Percentiles rank a stretch among this genome's conserved stretches.
Evolutionary conservation across 2,113 vertebrate genomes (phyloP).

Genomic region (Phalacrocorax carbo): DNA sequence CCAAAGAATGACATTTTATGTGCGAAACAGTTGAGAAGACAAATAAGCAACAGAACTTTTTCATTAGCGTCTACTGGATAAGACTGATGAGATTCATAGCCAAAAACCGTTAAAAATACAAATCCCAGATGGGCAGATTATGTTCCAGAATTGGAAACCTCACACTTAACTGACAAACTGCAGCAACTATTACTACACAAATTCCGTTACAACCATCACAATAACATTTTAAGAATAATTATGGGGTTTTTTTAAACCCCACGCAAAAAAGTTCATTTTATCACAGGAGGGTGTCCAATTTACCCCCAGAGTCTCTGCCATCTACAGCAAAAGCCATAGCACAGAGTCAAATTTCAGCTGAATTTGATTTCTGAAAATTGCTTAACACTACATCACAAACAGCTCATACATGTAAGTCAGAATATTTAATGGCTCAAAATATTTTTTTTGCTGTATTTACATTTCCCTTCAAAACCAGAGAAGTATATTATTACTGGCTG

Average conservation of each 20-base stretch:
- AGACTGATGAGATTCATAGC: background rate
- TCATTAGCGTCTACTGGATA: background rate
- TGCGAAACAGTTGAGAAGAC: background rate
- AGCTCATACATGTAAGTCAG: background rate
- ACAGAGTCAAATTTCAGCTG: background rate
- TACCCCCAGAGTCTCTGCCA: background rate
- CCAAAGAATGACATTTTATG: constrained; percentile 35
- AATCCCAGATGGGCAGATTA: constrained; percentile 25
- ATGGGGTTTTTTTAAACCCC: background rate
- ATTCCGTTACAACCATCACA: background rate
- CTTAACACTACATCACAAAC: background rate
- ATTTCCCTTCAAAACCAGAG: background rate
- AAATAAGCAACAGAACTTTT: constrained; percentile 17
- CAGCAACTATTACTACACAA: background rate
- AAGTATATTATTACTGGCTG: background rate
- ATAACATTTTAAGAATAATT: background rate
- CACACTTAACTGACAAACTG: background rate
- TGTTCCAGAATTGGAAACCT: background rate
- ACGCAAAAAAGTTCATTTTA: background rate
- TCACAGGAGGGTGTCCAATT: background rate
- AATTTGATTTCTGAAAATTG: background rate
- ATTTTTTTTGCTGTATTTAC: background rate
- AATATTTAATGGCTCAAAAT: background rate
- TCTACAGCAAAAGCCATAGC: background rate
- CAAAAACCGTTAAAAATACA: constrained; percentile 8